phyloP scores from a whole-genome alignment of 2,797 vertebrate species.

The Aeoliscus strigatus region DNA sequence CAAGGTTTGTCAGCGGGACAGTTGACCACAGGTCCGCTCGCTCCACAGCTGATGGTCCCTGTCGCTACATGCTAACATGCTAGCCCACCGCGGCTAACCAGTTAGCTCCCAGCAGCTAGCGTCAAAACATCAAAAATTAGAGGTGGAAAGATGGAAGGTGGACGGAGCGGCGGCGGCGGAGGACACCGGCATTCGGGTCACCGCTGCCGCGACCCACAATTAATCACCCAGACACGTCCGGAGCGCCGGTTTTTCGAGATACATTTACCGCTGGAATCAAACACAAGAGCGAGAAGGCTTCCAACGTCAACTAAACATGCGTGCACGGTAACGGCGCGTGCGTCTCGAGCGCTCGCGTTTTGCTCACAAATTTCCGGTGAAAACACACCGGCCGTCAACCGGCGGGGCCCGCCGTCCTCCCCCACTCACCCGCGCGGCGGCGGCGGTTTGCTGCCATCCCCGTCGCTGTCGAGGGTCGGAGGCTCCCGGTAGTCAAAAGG shows the following conservation, averaged over 20 bases:
- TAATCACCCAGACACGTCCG: background rate
- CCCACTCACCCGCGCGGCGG: slow-evolving; percentile 75
- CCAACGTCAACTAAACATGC: slow-evolving; percentile 41
- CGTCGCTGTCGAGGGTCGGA: slow-evolving; percentile 83
- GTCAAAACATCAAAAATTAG: slow-evolving; percentile 38
- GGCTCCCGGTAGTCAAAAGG: slow-evolving; percentile 84
- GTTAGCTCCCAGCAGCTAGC: slow-evolving; percentile 59
- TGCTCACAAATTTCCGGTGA: slow-evolving; percentile 10
- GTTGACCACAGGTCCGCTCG: background rate
- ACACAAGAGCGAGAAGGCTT: slow-evolving; percentile 53
- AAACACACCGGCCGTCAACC: slow-evolving; percentile 6
- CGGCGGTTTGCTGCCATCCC: slow-evolving; percentile 79
- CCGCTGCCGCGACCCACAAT: background rate
- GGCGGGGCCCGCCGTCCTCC: background rate
- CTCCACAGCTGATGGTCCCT: slow-evolving; percentile 12
- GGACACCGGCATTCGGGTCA: background rate
- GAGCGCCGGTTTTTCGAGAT: slow-evolving; percentile 17
- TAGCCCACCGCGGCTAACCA: slow-evolving; percentile 50
- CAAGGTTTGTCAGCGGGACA: background rate
- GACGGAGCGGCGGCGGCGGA: background rate
- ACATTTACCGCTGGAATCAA: slow-evolving; percentile 31
- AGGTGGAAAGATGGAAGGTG: background rate
- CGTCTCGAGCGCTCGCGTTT: slow-evolving; percentile 26
- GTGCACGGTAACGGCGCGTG: slow-evolving; percentile 45
- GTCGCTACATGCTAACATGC: slow-evolving; percentile 54